phyloP scores from a whole-genome alignment of 1,140 invertebrate genomes.

The Wasmannia auropunctata region DNA sequence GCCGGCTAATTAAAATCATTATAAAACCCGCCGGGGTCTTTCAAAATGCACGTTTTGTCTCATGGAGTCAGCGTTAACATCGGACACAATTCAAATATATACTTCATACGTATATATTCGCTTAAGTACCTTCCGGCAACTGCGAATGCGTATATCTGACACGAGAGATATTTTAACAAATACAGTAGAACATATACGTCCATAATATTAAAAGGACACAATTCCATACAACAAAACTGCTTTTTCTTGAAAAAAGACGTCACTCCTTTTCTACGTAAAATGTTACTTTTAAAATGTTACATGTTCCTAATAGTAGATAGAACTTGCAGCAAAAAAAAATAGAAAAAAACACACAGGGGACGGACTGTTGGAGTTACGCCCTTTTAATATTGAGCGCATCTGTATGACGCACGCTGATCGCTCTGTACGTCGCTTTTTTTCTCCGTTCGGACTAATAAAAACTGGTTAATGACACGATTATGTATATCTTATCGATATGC shows the following conservation, averaged over 20 bases:
- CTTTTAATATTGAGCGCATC: neutral
- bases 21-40: neutral
- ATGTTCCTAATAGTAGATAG: too few species aligned
- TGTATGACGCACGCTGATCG: neutral
- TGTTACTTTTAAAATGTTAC: neutral
- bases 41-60: neutral
- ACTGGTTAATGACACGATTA: neutral
- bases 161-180: neutral
- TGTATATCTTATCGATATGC: neutral
- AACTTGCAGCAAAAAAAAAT: neutral
- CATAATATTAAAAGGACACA: neutral
- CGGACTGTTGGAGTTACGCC: neutral
- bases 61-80: neutral
- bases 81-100: neutral
- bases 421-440: neutral
- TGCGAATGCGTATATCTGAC: neutral
- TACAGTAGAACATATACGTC: neutral
- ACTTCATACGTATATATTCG: neutral
- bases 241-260: neutral
- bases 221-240: neutral
- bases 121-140: neutral
- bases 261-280: neutral
- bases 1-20: conserved; percentile 16
- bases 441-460: neutral
- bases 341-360: neutral